Evolutionary conservation across 1,140 invertebrate genomes (phyloP).

Genomic region (Tetramorium parvispinum): DNA sequence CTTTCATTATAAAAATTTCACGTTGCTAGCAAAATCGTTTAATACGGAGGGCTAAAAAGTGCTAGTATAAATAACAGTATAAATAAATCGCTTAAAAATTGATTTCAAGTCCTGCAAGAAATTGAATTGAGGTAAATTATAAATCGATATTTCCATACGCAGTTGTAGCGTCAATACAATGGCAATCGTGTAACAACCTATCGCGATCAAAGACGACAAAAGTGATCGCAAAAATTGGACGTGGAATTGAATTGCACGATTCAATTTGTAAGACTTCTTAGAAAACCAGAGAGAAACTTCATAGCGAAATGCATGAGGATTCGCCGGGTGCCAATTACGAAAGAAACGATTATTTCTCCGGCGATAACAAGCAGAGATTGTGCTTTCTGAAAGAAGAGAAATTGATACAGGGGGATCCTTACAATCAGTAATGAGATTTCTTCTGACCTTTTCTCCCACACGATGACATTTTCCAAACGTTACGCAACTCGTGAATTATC

Average conservation of each 20-base stretch:
- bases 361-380: neutral
- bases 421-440: conserved; percentile 3
- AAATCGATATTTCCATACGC: neutral
- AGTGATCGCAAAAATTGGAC: neutral
- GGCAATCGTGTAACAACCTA: neutral
- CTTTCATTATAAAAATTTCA: neutral
- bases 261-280: neutral
- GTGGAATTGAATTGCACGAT: neutral
- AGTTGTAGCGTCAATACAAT: neutral
- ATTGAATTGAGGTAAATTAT: neutral
- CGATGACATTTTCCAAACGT: conserved; percentile 22
- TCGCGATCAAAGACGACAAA: neutral
- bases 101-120: neutral
- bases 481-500: conserved; percentile 8
- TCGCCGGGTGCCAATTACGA: neutral
- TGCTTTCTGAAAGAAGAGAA: neutral
- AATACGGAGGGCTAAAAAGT: neutral
- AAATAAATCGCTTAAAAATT: neutral
- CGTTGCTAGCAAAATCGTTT: neutral
- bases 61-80: neutral
- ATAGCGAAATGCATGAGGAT: neutral
- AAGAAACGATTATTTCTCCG: neutral
- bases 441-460: conserved; percentile 8
- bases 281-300: neutral
- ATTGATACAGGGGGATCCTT: neutral